These are phyloP conservation scores for Lepidonotus clava DNA, from an alignment of 2,888 invertebrate species.

Conservation along the genomic window DNA sequence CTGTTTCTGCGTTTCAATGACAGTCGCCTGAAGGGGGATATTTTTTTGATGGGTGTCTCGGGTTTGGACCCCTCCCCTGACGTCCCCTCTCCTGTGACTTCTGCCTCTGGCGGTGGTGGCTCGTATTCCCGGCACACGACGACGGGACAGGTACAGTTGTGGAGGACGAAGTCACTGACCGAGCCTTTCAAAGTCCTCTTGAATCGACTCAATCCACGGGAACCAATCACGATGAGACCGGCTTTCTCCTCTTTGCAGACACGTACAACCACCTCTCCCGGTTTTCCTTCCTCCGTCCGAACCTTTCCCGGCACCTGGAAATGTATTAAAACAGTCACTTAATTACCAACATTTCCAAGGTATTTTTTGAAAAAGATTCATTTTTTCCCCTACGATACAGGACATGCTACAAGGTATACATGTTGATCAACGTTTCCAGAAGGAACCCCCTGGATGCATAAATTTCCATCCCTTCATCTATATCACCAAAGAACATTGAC, in stretches of 20 bases:
- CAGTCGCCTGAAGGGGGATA: constrained; percentile 27
- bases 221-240: constrained; percentile 73
- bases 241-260: constrained; percentile 74
- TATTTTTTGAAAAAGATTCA: too few relatives aligned
- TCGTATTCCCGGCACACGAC: constrained; percentile 68
- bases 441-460: too few relatives aligned
- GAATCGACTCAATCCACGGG: constrained; percentile 74
- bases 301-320: constrained; percentile 74
- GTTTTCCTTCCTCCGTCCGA: constrained; percentile 73
- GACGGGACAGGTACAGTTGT: constrained; percentile 75
- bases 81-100: constrained; percentile 14
- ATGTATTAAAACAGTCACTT: too few relatives aligned
- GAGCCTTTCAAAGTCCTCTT: constrained; percentile 75
- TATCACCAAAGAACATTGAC: too few relatives aligned
- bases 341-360: too few relatives aligned
- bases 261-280: constrained; percentile 75
- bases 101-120: constrained; percentile 3
- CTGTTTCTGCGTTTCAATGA: constrained; percentile 27
- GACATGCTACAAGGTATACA: too few relatives aligned
- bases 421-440: too few relatives aligned
- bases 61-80: constrained; percentile 10
- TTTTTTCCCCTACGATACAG: too few relatives aligned
- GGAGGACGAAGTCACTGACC: constrained; percentile 76
- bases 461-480: too few relatives aligned
- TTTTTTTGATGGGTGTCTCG: constrained; percentile 9